A percentile compares a stretch with the other conserved stretches of the same genome.
phyloP scores from a whole-genome alignment of 2,888 invertebrate species.

The Tipula unca region DNA sequence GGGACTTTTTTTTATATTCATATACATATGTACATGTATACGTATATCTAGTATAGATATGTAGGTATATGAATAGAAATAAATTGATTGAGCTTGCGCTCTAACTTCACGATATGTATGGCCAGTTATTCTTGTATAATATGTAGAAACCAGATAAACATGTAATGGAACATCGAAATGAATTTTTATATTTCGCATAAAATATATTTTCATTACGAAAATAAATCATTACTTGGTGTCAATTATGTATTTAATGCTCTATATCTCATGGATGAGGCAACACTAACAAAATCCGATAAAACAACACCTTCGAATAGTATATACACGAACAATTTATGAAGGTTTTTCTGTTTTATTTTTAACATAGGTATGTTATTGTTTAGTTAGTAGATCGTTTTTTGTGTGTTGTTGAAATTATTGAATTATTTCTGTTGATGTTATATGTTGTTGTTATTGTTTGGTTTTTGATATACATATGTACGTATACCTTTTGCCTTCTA shows the following conservation, averaged over 20 bases:
- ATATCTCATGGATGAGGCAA: background rate
- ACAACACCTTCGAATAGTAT: background rate
- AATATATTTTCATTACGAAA: background rate
- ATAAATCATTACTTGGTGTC: background rate
- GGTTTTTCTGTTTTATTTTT: background rate
- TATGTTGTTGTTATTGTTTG: background rate
- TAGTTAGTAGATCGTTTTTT: background rate
- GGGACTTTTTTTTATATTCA: background rate
- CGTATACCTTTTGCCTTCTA: background rate
- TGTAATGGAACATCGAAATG: background rate
- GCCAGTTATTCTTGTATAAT: background rate
- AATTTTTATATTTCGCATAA: background rate
- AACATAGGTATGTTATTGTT: background rate
- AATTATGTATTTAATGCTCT: background rate
- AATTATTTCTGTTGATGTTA: background rate
- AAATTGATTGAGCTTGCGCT: background rate
- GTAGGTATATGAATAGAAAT: background rate
- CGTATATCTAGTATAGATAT: background rate
- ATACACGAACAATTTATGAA: background rate
- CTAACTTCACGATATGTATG: background rate
- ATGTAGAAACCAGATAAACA: background rate
- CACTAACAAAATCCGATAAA: background rate
- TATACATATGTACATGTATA: background rate
- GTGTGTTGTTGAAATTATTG: background rate
- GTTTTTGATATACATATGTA: no score